Percentiles rank a stretch among this genome's conserved stretches.
Conservation (phyloP, 2,113 vertebrate genomes). For the Melanostigma gelatinosum region DNA sequence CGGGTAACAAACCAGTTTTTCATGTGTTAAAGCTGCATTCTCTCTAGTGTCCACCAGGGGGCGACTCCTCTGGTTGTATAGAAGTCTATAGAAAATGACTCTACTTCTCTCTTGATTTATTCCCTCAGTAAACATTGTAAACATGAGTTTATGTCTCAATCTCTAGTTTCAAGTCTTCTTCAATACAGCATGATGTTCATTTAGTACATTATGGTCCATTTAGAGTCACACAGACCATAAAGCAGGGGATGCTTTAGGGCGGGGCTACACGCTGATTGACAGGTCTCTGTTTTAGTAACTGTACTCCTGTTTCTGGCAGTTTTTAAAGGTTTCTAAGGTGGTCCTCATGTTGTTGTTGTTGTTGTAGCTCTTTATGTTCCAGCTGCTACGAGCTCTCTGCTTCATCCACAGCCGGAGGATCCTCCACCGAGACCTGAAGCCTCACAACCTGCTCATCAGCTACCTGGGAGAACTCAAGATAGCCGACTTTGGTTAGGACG, state of each 20-base stretch:
- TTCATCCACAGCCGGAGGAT: slow-evolving; percentile 91
- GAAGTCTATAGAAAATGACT: no score
- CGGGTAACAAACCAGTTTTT: slow-evolving; percentile 63
- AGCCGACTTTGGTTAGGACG: slow-evolving; percentile 85
- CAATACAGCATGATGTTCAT: no score
- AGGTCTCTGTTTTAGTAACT: no score
- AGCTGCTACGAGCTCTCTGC: slow-evolving; percentile 88
- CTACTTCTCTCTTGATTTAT: no score
- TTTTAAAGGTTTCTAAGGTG: not conserved
- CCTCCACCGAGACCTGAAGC: slow-evolving; percentile 94
- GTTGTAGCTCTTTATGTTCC: slow-evolving; percentile 92
- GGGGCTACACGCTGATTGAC: no score
- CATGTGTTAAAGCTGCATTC: not conserved
- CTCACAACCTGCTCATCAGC: slow-evolving; percentile 95
- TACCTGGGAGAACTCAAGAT: slow-evolving; percentile 94
- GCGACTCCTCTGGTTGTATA: not conserved
- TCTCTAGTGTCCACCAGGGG: not conserved
- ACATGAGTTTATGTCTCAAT: no score
- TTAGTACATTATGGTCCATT: no score
- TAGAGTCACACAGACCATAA: no score
- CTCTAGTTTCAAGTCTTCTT: no score
- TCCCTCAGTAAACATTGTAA: no score
- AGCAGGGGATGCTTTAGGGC: no score
- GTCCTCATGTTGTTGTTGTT: slow-evolving; percentile 26
- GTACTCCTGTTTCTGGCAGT: no score